Evolutionary conservation across 2,888 invertebrate genomes (phyloP), one percentile per base, ranked within the genome.

Genomic region (Monoplex corrugatus): DNA sequence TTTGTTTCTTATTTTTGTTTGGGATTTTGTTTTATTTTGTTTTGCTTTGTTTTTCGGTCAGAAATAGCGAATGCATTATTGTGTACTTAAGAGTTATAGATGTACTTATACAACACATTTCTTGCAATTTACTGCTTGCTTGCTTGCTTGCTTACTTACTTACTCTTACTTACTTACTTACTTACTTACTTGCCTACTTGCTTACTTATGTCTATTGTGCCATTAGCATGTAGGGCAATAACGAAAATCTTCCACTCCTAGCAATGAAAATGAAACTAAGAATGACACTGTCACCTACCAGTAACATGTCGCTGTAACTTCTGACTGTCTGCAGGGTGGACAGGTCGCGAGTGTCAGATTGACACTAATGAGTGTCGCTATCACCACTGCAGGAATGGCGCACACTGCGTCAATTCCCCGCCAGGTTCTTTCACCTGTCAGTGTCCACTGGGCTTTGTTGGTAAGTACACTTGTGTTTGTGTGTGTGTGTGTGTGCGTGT

Each of bases 301-400:
- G 8, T 10, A n/a, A 19, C 5, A 28, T 68, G 19, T 19, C 28
- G 19, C 5, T 68, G n/a, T 28, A 75, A 6, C 38, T 40, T 5
- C 8, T 83, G 32, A 16, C 10, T 10, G 0, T 38, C 13, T 32
- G 28, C 63, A 88, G 88, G 88, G 19, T 88, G 88, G 88, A 44
- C 83, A 45, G 95, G 95, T 10, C 50, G 45, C 0, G 89, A 91
- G 78, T 96, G 93, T 90, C 92, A 92, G 63, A 84, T 78, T 8
- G 92, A 92, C 87, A 93, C 92, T 84, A 83, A 93, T 40, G 92
- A 92, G 85, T 93, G 93, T 91, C 50, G 87, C 16, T 80, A 91
- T 13, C 83, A 80, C 83, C 32, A 63, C 44, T 91, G 91, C 50
- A 90, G 89, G 72, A 84, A 83, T n/a, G 84, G 84, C 28, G 90